These are phyloP conservation scores for Hymenopus coronatus DNA, from an alignment of 2,888 invertebrate genomes.

Conservation along the genomic window DNA sequence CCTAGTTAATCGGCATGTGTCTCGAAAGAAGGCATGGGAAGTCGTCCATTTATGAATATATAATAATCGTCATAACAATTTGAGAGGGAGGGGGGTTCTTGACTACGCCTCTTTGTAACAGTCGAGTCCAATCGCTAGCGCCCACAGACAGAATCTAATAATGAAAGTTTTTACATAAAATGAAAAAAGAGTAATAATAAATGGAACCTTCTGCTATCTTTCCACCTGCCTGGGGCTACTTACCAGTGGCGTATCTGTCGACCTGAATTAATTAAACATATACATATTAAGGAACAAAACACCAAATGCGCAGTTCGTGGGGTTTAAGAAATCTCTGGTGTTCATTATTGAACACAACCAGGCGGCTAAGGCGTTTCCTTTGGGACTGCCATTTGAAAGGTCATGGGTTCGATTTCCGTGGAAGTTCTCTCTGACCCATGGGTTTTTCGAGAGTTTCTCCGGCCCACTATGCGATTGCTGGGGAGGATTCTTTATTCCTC, in stretches of 20 bases:
- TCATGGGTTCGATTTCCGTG: no score
- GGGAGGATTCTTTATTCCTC: no score
- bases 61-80: background rate
- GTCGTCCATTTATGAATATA: background rate
- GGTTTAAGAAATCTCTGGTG: no score
- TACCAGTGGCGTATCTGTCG: background rate
- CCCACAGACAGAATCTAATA: background rate
- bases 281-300: no score
- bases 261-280: background rate
- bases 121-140: background rate
- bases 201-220: background rate
- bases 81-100: background rate
- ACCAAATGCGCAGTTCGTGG: no score
- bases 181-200: background rate
- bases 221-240: background rate
- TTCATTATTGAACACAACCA: no score
- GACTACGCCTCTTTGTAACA: background rate
- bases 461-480: no score
- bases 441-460: no score
- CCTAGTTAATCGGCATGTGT: background rate
- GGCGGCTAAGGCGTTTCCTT: no score
- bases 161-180: background rate
- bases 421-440: no score
- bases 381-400: no score
- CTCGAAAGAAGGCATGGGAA: background rate